phyloP scores from a whole-genome alignment of 2,888 invertebrate species.

The Pelosia muscerda region DNA sequence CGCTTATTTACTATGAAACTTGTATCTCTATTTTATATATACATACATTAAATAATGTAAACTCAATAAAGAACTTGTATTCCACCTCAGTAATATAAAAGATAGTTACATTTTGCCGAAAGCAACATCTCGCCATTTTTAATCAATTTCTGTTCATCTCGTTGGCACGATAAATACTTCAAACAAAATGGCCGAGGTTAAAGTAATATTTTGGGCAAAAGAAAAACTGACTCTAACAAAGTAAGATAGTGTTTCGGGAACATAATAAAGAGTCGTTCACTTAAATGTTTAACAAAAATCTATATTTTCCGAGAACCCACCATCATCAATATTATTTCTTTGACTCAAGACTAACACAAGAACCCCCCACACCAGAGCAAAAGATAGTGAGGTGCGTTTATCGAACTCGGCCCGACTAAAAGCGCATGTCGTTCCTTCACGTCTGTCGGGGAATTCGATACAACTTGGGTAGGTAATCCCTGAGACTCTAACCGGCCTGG shows the following conservation, averaged over 20 bases:
- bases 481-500: too few species aligned
- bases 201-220: neutral
- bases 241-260: neutral
- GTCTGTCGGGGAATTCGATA: too few species aligned
- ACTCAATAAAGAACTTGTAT: too few species aligned
- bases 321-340: too few species aligned
- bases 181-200: neutral
- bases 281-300: neutral
- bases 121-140: neutral
- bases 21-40: too few species aligned
- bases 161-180: neutral
- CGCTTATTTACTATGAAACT: too few species aligned
- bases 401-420: neutral
- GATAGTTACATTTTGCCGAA: neutral
- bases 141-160: neutral
- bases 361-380: too few species aligned
- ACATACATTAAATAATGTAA: too few species aligned
- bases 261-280: neutral
- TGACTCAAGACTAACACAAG: too few species aligned
- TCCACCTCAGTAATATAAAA: neutral
- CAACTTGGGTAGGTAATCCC: too few species aligned
- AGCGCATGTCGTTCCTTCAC: neutral
- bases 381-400: too few species aligned
- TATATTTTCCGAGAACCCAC: neutral
- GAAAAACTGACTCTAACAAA: neutral